Evolutionary conservation across 2,113 vertebrate genomes (phyloP), one percentile per base, ranked within the genome.

Genomic region (Mola mola): DNA sequence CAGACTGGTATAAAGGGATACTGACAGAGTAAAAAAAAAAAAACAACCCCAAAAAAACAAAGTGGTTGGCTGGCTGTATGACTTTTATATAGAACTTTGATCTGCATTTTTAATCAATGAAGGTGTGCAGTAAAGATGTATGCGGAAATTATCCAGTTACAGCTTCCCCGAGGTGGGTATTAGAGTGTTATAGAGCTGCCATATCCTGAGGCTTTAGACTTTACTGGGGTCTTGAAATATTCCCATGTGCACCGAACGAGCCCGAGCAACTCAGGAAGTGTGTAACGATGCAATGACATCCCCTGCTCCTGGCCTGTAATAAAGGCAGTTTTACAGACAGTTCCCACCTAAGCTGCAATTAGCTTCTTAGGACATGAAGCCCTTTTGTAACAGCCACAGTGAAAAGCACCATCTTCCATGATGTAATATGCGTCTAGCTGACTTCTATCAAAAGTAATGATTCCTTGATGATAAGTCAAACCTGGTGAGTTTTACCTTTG

Each of bases 1-100:
- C 78, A 78, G 74, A 72, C 50, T 55, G 73, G 72, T 66, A 80
- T 66, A 70, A 64, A 65, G 25, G 57, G 65, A 77, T 42, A 76
- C 76, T 58, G 71, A 72, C 40, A 16, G 43, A 64, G 48, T 56
- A 65, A 70, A 75, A 78, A 46, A 29, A n/a, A n/a, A n/a, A 29
- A 29, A n/a, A n/a, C n/a, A n/a, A n/a, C n/a, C n/a, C n/a, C n/a
- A n/a, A n/a, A 67, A 80, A 72, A 82, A 75, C 65, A 75, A 75
- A 79, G 70, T 34, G 66, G 8, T 71, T 55, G 58, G 55, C 49
- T 52, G 64, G 31, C 38, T 53, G 51, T 77, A 67, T 67, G 58
- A 51, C 50, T 37, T 64, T 52, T 66, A 36, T 66, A 38, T 43
- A 48, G 29, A 19, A 29, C 60, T 63, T 67, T 70, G 50, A 78